phyloP scores from a whole-genome alignment of 2,888 invertebrate genomes.

The Habrosyne pyritoides region DNA sequence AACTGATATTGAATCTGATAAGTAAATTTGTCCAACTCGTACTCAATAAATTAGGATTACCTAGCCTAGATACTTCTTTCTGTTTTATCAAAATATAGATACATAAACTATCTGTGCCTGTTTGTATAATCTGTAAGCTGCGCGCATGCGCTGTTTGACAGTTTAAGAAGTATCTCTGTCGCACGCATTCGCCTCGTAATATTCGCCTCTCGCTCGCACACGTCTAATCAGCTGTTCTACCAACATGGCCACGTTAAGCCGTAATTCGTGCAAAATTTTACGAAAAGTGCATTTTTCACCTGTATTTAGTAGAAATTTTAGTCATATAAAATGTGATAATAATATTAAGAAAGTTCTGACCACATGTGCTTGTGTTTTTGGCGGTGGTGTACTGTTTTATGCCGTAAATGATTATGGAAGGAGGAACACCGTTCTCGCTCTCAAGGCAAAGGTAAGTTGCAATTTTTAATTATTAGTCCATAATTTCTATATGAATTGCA shows the following conservation, averaged over 20 bases:
- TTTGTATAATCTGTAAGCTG: conserved; percentile 11
- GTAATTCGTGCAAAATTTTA: conserved; percentile 70
- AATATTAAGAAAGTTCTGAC: conserved; percentile 55
- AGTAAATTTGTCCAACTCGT: too few relatives aligned
- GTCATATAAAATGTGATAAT: conserved; percentile 57
- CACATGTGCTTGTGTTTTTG: conserved; percentile 73
- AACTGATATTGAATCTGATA: too few relatives aligned
- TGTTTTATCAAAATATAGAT: neutral
- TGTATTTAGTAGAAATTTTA: conserved; percentile 60
- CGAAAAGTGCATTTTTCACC: conserved; percentile 65
- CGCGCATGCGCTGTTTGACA: conserved; percentile 43
- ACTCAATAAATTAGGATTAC: too few relatives aligned
- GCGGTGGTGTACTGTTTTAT: conserved; percentile 69
- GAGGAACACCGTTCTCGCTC: conserved; percentile 70
- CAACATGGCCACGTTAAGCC: conserved; percentile 81
- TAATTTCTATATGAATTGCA: neutral
- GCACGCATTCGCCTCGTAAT: conserved; percentile 8
- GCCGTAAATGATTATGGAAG: conserved; percentile 62
- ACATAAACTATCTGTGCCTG: neutral
- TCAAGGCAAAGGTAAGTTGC: conserved; percentile 75
- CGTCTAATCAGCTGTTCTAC: conserved; percentile 67
- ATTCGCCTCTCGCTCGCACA: conserved; percentile 46
- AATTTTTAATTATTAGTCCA: neutral
- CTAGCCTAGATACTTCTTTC: too few relatives aligned
- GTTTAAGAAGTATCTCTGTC: neutral